Conservation (phyloP, 2,888 invertebrate genomes). For the Orthosia gothica region DNA sequence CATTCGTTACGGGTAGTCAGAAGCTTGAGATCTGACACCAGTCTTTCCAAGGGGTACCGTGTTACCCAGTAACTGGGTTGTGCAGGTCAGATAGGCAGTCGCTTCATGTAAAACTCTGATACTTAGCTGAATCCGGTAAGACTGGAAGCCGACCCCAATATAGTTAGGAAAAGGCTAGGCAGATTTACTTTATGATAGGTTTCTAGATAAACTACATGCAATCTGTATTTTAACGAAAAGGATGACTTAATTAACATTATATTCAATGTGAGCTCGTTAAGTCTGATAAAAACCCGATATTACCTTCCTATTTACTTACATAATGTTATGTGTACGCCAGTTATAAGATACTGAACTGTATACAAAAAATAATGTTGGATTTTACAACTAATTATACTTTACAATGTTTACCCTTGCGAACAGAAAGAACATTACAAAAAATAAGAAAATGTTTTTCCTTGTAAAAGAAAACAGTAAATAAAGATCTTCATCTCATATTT, state of each 20-base stretch:
- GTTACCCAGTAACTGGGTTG: no score
- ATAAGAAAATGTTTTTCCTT: constrained; percentile 36
- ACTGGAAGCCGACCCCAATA: no score
- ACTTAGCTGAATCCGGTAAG: no score
- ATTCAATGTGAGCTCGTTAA: neutral
- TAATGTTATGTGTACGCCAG: neutral
- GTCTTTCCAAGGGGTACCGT: no score
- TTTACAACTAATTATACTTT: constrained; percentile 45
- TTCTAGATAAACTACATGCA: constrained; percentile 1
- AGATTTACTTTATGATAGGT: no score
- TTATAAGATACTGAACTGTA: constrained; percentile 10
- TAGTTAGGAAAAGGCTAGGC: no score
- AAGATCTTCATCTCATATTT: constrained; percentile 59
- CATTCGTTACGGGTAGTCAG: no score
- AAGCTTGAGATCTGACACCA: no score
- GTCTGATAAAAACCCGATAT: neutral
- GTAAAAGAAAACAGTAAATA: constrained; percentile 53
- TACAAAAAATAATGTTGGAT: constrained; percentile 25
- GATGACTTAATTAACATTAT: constrained; percentile 1
- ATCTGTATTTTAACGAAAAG: neutral
- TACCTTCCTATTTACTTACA: neutral
- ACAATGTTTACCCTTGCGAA: constrained; percentile 24
- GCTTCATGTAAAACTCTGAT: no score
- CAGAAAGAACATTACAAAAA: no score
- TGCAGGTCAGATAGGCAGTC: no score